These are phyloP conservation scores for Monoplex corrugatus DNA, from an alignment of 2,888 invertebrate genomes.

Conservation along the genomic window DNA sequence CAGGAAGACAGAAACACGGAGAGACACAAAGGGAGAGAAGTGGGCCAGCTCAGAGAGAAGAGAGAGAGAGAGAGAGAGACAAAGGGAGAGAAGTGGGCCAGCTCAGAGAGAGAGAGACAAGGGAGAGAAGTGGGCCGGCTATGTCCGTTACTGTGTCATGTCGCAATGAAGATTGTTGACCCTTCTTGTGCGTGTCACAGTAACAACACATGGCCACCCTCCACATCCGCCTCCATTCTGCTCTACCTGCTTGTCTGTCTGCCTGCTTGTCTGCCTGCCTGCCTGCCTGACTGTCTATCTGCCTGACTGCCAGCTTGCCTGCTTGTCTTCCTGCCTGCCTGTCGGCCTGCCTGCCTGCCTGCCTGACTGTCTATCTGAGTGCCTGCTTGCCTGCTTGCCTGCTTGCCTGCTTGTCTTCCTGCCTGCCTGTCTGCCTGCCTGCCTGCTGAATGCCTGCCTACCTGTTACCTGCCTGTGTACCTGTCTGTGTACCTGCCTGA, in stretches of 20 bases:
- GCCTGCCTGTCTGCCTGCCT: neutral
- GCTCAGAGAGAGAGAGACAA: neutral
- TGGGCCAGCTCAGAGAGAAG: neutral
- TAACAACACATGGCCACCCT: slow-evolving; percentile 57
- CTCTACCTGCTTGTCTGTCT: neutral
- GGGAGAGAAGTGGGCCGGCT: slow-evolving; percentile 32
- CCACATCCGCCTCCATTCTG: neutral
- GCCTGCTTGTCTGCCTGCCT: neutral
- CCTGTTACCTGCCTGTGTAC: neutral
- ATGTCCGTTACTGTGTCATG: slow-evolving; percentile 58
- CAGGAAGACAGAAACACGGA: neutral
- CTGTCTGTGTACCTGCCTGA: neutral
- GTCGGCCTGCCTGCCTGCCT: no score
- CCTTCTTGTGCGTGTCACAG: slow-evolving; percentile 61
- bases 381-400: no score
- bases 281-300: neutral
- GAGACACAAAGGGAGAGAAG: neutral
- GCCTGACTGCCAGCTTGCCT: neutral
- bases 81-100: neutral
- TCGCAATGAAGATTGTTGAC: slow-evolving; percentile 47
- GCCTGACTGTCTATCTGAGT: no score
- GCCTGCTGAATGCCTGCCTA: neutral
- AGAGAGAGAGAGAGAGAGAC: neutral
- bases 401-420: neutral
- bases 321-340: neutral